phyloP scores from a whole-genome alignment of 30 jellyfish, hydroid and myxozoan species.

The Chrysaora quinquecirrha region DNA sequence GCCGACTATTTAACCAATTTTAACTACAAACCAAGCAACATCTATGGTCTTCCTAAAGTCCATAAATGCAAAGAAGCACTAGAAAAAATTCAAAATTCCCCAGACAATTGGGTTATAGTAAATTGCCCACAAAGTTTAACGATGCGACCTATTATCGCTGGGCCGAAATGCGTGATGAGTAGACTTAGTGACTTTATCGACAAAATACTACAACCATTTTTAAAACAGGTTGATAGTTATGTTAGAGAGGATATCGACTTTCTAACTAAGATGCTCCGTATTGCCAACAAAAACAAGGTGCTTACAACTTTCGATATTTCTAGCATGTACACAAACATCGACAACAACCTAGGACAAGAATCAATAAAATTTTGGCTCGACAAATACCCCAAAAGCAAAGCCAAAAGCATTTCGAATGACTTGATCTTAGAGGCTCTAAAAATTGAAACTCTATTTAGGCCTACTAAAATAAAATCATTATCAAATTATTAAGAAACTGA shows the following conservation, averaged over 20 bases:
- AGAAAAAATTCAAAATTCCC: neutral
- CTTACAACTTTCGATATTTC: too few species aligned
- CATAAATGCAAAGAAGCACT: neutral
- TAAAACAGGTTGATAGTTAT: slow-evolving; percentile 1
- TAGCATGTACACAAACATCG: too few species aligned
- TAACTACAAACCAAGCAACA: neutral
- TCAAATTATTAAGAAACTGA: too few species aligned
- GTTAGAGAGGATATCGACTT: too few species aligned
- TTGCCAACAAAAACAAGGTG: neutral
- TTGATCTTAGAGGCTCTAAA: too few species aligned
- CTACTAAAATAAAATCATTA: too few species aligned
- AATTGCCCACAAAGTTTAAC: too few species aligned
- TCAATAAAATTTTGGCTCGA: neutral
- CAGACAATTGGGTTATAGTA: neutral
- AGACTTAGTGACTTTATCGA: neutral
- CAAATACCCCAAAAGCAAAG: neutral
- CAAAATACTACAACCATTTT: neutral
- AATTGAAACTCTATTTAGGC: too few species aligned
- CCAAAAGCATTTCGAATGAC: neutral
- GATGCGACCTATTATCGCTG: slow-evolving; percentile 2
- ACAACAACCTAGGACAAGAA: neutral
- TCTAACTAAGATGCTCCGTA: slow-evolving; percentile 1
- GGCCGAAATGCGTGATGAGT: neutral
- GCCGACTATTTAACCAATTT: neutral
- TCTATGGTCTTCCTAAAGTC: neutral